Evolutionary conservation across 2,113 vertebrate species (phyloP).

Genomic region (Myrmecophaga tridactyla): DNA sequence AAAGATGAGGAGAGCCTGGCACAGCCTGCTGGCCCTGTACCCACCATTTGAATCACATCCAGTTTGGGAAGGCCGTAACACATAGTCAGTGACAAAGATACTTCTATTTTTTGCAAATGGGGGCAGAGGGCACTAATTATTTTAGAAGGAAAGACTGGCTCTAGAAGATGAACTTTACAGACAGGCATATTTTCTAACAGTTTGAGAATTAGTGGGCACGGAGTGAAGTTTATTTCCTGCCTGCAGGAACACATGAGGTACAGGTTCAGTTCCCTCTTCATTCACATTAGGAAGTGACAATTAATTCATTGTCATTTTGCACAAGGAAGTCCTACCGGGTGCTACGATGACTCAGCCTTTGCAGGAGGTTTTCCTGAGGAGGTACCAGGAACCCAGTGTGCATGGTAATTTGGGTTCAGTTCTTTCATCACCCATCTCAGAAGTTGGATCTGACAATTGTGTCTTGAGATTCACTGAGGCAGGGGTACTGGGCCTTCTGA

Average conservation of each 20-base stretch:
- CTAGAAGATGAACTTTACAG: neutral
- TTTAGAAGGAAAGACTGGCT: neutral
- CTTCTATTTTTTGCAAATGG: neutral
- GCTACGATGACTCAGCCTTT: neutral
- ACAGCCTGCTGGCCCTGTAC: neutral
- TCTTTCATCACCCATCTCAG: neutral
- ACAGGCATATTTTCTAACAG: too few species aligned
- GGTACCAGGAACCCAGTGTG: neutral
- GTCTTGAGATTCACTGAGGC: too few species aligned
- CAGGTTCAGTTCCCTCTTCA: neutral
- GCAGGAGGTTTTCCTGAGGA: neutral
- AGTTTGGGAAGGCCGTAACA: neutral
- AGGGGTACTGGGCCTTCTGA: neutral
- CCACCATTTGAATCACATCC: neutral
- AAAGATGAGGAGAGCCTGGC: neutral
- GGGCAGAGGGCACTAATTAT: neutral
- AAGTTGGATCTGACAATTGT: fast-evolving
- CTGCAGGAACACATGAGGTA: neutral
- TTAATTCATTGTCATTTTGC: neutral
- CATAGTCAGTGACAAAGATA: neutral
- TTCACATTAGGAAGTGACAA: neutral
- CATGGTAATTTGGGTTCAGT: too few species aligned
- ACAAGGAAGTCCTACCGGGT: neutral
- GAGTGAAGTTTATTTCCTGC: neutral
- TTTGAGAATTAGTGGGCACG: neutral